Percentiles rank a stretch among this genome's conserved stretches.
Conservation (phyloP, 2,797 vertebrate species). For the Antrozous pallidus region DNA sequence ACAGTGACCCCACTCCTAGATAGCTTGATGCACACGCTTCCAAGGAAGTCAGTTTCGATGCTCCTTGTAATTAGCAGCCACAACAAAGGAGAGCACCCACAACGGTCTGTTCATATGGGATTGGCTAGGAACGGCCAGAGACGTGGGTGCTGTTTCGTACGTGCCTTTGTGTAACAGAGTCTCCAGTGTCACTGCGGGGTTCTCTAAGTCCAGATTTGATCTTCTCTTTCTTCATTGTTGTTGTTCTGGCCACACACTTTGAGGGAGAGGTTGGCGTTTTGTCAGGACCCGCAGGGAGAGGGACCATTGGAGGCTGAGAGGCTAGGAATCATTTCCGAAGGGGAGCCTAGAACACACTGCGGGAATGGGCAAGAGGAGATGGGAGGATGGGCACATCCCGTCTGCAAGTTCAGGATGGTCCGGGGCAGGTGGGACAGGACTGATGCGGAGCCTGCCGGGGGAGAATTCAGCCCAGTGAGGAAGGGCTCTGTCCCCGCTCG, state of each 20-base stretch:
- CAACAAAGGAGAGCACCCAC: too few species aligned
- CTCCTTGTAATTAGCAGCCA: fast-evolving
- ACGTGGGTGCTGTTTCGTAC: fast-evolving
- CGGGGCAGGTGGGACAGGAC: neutral
- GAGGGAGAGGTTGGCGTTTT: too few species aligned
- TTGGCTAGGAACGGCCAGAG: fast-evolving
- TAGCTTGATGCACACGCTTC: neutral
- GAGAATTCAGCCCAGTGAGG: neutral
- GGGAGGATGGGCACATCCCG: fast-evolving
- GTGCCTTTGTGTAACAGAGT: fast-evolving
- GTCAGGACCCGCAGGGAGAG: neutral
- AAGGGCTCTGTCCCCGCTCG: neutral
- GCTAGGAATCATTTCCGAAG: neutral
- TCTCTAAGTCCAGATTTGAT: too few species aligned
- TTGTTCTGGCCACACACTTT: neutral
- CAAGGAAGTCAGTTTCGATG: neutral
- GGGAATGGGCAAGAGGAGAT: neutral
- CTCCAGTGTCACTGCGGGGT: neutral
- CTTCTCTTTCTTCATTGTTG: neutral
- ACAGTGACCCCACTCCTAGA: too few species aligned
- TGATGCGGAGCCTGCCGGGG: neutral
- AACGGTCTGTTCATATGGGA: fast-evolving
- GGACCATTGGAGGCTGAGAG: neutral
- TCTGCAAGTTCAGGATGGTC: fast-evolving
- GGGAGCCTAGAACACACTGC: fast-evolving